phyloP scores from a whole-genome alignment of 2,888 invertebrate genomes.

The Anarsia innoxiella region DNA sequence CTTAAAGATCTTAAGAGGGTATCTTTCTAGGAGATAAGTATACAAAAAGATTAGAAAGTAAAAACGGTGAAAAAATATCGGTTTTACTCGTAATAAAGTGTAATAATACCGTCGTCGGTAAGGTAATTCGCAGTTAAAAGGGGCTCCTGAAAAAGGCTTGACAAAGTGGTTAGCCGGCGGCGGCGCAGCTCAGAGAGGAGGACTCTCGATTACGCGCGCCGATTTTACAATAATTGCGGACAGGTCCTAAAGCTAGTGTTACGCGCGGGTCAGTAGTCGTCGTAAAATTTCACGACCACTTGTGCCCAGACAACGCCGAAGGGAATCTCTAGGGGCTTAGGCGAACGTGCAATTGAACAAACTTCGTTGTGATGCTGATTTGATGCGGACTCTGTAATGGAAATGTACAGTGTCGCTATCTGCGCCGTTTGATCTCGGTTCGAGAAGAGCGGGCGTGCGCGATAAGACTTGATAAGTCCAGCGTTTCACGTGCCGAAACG shows the following conservation, averaged over 20 bases:
- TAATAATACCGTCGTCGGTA: conserved; percentile 30
- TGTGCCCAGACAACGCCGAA: conserved; percentile 31
- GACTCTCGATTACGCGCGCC: conserved; percentile 43
- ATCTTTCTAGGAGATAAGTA: conserved; percentile 22
- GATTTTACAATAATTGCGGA: conserved; percentile 53
- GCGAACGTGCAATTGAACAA: conserved; percentile 26
- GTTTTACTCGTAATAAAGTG: conserved; percentile 33
- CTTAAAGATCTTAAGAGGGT: conserved; percentile 5
- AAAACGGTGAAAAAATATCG: conserved; percentile 13
- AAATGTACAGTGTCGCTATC: conserved; percentile 30
- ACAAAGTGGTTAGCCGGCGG: conserved; percentile 41
- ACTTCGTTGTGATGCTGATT: conserved; percentile 29
- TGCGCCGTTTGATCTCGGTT: conserved; percentile 25
- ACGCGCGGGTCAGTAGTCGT: conserved; percentile 51
- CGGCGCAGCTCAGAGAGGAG: conserved; percentile 27
- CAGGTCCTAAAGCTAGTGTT: conserved; percentile 48
- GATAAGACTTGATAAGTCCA: conserved; percentile 27
- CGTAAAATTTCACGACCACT: conserved; percentile 59
- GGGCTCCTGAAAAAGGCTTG: conserved; percentile 39
- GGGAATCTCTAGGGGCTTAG: conserved; percentile 32
- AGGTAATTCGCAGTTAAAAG: conserved; percentile 43
- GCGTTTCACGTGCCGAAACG: conserved; percentile 27
- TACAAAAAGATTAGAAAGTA: no score
- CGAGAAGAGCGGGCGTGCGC: conserved; percentile 20
- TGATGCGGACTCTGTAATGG: conserved; percentile 31